These are phyloP conservation scores for Procambarus clarkii DNA, from an alignment of 1,140 invertebrate species.

Conservation along the genomic window DNA sequence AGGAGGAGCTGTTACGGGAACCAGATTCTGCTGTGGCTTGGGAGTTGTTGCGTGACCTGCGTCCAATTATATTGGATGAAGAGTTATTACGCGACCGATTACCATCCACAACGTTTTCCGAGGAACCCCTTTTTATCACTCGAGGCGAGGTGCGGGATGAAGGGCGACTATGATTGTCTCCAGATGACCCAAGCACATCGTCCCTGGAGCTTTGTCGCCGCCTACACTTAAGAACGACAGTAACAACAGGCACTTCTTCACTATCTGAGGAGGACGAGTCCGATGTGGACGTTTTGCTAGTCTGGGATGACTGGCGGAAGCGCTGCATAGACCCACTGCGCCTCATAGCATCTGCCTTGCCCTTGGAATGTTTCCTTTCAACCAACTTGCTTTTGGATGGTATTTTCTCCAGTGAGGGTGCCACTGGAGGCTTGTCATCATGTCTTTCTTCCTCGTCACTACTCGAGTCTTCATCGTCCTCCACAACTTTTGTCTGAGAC, in stretches of 20 bases:
- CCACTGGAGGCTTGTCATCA: slow-evolving; percentile 52
- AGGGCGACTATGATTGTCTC: slow-evolving; percentile 48
- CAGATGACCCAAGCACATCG: slow-evolving; percentile 46
- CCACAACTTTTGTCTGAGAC: slow-evolving; percentile 27
- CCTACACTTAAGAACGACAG: slow-evolving; percentile 41
- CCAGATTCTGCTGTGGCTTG: background rate
- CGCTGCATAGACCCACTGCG: slow-evolving; percentile 66
- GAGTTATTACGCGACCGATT: slow-evolving; percentile 55
- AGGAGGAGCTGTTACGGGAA: slow-evolving; percentile 30
- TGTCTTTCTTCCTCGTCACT: slow-evolving; percentile 14
- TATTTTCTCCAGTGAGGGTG: slow-evolving; percentile 63
- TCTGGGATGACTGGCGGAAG: slow-evolving; percentile 50
- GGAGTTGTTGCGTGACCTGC: slow-evolving; percentile 45
- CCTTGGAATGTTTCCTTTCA: slow-evolving; percentile 72
- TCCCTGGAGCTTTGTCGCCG: slow-evolving; percentile 45
- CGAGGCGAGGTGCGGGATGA: slow-evolving; percentile 48
- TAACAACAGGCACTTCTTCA: slow-evolving; percentile 57
- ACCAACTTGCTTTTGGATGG: slow-evolving; percentile 60
- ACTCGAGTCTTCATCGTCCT: slow-evolving; percentile 23
- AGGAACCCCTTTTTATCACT: slow-evolving; percentile 29
- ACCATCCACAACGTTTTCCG: slow-evolving; percentile 40
- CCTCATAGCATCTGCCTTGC: slow-evolving; percentile 64
- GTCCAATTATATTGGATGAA: slow-evolving; percentile 32
- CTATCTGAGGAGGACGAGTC: slow-evolving; percentile 65
- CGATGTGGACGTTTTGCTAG: slow-evolving; percentile 63